phyloP scores from a whole-genome alignment of 2,113 vertebrate genomes.

The Nycticorax nycticorax region DNA sequence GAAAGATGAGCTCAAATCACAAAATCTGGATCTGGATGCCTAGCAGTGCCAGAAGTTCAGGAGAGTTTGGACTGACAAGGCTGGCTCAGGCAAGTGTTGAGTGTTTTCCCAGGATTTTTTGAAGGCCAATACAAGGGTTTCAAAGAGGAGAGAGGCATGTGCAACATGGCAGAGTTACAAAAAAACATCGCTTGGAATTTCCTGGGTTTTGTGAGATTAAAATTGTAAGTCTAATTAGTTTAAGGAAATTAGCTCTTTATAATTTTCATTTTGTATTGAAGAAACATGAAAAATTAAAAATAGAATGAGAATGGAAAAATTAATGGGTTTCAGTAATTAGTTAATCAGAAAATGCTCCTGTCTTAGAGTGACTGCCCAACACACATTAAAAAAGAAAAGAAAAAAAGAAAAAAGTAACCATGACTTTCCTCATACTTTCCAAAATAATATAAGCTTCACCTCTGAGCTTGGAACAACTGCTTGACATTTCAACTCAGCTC shows the following conservation, averaged over 20 bases:
- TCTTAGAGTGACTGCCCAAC: slow-evolving; percentile 61
- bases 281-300: slow-evolving; percentile 63
- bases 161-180: slow-evolving; percentile 48
- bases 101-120: slow-evolving; percentile 58
- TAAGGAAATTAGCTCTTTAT: slow-evolving; percentile 57
- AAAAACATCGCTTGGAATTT: slow-evolving; percentile 67
- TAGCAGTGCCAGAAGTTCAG: slow-evolving; percentile 47
- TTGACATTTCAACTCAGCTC: slow-evolving; percentile 60
- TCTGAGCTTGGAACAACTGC: slow-evolving; percentile 55
- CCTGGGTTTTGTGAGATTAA: slow-evolving; percentile 64
- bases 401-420: slow-evolving; percentile 4
- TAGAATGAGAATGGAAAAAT: slow-evolving; percentile 59
- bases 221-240: slow-evolving; percentile 69
- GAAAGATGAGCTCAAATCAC: slow-evolving; percentile 38
- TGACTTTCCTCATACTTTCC: slow-evolving; percentile 61
- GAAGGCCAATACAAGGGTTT: slow-evolving; percentile 53
- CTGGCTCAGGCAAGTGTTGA: slow-evolving; percentile 43
- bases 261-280: slow-evolving; percentile 68
- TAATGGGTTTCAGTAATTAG: slow-evolving; percentile 64
- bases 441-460: slow-evolving; percentile 66
- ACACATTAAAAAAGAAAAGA: background rate
- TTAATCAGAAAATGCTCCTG: slow-evolving; percentile 61
- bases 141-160: slow-evolving; percentile 51
- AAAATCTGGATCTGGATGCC: slow-evolving; percentile 47
- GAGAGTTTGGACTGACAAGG: slow-evolving; percentile 30